These are phyloP conservation scores for Bucorvus abyssinicus DNA, from an alignment of 2,797 vertebrate species.

Conservation along the genomic window DNA sequence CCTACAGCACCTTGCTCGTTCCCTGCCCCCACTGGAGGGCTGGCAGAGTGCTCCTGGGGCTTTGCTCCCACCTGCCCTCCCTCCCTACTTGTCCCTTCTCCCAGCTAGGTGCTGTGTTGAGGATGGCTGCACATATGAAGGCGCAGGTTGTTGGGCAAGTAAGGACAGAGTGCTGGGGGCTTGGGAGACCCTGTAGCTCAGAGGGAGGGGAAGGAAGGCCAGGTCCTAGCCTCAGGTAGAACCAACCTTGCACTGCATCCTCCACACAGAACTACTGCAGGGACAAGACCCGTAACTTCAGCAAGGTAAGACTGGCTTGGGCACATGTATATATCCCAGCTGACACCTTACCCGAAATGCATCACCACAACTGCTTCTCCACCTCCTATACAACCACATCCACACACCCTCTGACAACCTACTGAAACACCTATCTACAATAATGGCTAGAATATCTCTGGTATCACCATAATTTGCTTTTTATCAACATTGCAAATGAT, in stretches of 20 bases:
- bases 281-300: background rate
- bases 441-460: background rate
- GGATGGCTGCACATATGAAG: background rate
- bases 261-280: background rate
- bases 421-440: background rate
- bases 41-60: accelerated
- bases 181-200: background rate
- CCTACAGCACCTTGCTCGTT: accelerated
- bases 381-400: background rate
- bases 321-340: accelerated
- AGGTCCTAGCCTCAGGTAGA: background rate
- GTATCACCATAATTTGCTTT: background rate
- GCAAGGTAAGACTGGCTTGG: background rate
- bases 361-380: background rate
- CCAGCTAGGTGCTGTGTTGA: background rate
- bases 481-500: background rate
- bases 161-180: background rate
- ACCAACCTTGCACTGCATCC: too few relatives aligned
- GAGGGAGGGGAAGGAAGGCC: background rate
- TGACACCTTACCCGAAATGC: background rate
- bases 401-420: background rate
- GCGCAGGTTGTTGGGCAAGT: too few relatives aligned
- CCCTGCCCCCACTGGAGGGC: accelerated
- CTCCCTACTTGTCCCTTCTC: background rate
- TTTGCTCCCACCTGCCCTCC: background rate